Evolutionary conservation across 1,140 invertebrate genomes (phyloP).

Genomic region (Brachionus rubens): DNA sequence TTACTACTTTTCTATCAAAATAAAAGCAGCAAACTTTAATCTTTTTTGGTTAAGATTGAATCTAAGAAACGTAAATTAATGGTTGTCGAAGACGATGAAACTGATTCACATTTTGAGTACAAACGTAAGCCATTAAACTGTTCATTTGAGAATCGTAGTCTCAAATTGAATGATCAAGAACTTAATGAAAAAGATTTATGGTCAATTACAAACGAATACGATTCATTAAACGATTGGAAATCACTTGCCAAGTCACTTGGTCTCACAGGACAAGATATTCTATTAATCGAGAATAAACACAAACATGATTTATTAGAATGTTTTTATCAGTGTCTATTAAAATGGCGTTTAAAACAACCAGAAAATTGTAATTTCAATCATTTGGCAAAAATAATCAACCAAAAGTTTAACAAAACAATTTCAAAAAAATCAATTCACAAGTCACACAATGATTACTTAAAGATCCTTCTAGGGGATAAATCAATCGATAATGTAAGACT

Average conservation of each 20-base stretch:
- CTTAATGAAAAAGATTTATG: neutral
- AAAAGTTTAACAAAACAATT: neutral
- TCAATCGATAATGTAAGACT: constrained; percentile 9
- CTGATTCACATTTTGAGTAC: no score
- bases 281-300: constrained; percentile 16
- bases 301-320: neutral
- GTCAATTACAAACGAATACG: neutral
- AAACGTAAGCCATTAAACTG: no score
- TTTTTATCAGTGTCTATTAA: constrained; percentile 36
- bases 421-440: neutral
- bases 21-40: no score
- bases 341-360: constrained; percentile 21
- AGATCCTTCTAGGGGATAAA: neutral
- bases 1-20: no score
- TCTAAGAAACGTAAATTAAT: no score
- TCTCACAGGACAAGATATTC: constrained; percentile 6
- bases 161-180: neutral
- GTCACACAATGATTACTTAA: neutral
- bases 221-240: constrained; percentile 28
- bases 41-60: no score
- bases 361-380: constrained; percentile 30
- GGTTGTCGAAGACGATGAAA: no score
- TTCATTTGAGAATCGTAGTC: no score
- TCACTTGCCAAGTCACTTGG: neutral
- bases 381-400: neutral